phyloP scores from a whole-genome alignment of 2,113 vertebrate genomes.

The Opisthocomus hoazin region DNA sequence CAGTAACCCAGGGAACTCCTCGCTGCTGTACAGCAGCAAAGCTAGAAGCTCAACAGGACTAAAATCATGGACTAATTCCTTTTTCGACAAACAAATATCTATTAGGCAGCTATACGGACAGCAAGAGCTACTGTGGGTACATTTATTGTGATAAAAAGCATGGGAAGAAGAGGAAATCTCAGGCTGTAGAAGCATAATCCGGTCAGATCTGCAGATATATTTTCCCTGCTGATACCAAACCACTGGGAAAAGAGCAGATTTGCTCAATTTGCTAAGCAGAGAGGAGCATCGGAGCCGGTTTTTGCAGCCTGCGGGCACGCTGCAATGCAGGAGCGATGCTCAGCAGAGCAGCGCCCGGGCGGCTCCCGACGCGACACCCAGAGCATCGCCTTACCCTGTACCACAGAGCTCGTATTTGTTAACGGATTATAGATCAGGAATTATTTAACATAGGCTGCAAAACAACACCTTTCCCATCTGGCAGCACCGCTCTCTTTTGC shows the following conservation, averaged over 20 bases:
- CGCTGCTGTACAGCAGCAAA: not conserved
- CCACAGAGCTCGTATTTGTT: not conserved
- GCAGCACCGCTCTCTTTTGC: not conserved
- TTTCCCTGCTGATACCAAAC: not conserved
- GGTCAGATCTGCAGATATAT: not conserved
- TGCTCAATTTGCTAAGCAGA: not conserved
- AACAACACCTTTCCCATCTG: not conserved
- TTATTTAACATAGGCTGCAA: not conserved
- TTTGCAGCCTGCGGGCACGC: not conserved
- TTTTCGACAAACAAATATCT: not conserved
- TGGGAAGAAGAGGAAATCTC: not conserved
- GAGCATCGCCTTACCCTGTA: fast-evolving
- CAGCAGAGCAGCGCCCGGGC: not conserved
- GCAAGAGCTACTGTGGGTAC: not conserved
- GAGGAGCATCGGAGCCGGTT: not conserved
- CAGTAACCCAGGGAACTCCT: not conserved
- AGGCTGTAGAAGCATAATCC: not conserved
- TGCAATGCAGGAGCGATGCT: fast-evolving
- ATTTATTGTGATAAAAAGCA: not conserved
- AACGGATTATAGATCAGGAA: not conserved
- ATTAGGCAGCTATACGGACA: not conserved
- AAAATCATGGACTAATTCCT: not conserved
- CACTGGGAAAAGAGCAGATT: not conserved
- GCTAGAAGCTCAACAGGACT: not conserved
- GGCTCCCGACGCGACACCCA: fast-evolving